Base-by-base conservation (phyloP, 2,113 vertebrate genomes). In the Perca schrenkii region DNA sequence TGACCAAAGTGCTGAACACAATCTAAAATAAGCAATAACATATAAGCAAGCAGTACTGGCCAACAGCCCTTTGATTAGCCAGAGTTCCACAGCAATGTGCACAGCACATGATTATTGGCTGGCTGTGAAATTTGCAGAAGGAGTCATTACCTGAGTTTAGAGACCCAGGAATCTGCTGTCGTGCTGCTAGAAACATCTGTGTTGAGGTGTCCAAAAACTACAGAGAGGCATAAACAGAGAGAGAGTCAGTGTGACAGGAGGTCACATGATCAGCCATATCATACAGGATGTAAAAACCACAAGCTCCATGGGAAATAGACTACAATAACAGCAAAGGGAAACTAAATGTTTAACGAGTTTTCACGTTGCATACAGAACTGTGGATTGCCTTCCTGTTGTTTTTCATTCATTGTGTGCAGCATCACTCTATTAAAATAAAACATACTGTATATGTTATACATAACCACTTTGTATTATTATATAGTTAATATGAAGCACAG, bases 171-270 rank as follows among this genome's bases (percentile, higher is more conserved):
- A 93, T 95, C 25, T 97, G 95, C 72, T 97, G 96, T 68, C 95
- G 96, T 1, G 98, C 96, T 62, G 96, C 96, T 60, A 95, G 86
- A 94, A 99, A 99, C 97, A 99, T 99, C 68, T 83, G 95, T 57
- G 96, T 95, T 3, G 95, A 96, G 1, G 96, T 96, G 87, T 99
- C 98, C 70, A 99, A 93, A 93, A 99, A 99, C 98, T 99, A 83
- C 1, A 87, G 73, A 80, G 75, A 88, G 50, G 17, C 1, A 61
- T 0, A 36, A 49, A 66, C 34, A 47, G 6, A 43, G 36, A 63
- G 57, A n/a, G 53, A 34, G 25, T 67, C 31, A 81, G 21, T 54
- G 0, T 25, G 52, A 49, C 31, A 60, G 65, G 28, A n/a, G 4
- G 28, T 4, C 11, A 58, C 36, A n/a, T 4, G 14, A 28, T 47